Base-by-base conservation (phyloP, 1,140 invertebrate species). In the Leptonema lineaticorne region DNA sequence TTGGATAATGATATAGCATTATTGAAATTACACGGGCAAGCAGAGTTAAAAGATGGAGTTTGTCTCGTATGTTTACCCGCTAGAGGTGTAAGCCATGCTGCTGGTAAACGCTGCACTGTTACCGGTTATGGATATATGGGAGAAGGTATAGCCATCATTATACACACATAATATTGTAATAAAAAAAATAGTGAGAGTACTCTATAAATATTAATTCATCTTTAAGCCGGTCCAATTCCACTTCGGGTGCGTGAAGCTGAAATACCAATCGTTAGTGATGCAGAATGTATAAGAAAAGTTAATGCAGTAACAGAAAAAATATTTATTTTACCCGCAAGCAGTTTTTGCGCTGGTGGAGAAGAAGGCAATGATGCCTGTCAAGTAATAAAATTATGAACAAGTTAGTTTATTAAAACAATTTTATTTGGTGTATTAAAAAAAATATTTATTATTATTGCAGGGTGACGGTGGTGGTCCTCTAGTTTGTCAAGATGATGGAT, bases 1-100 rank as follows among this genome's bases (percentile, higher is more conserved):
- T 82, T 98, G 69, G 95, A 97, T 76, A 97, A 97, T 75, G 96
- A 97, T 76, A 96, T 98, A 70, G 96, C 96, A 0, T 77, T 98
- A 8, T 82, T 98, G 6, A 97, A 96, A 77, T 86, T 98, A 5
- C 89, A 94, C 72, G 91, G 92, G 0, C 93, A 96, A 77, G 94
- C 92, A 0, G 92, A 95, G 77, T 85, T 97, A 1, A 91, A 89
- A 70, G 90, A 92, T 77, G 92, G 80, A 1, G 81, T 82, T 6
- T 91, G 91, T 68, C 77, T 92, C 37, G 94, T 95, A 6, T 97
- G 96, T 78, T 80, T 98, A 30, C 92, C 96, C 27, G 91, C 92
- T 2, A 79, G 93, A 72, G 92, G 92, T 1, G 91, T 93, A 8
- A 92, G 86, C 74, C 92, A 94, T 75, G 88, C 89, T 3, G 91